Base-by-base conservation (phyloP, 2,797 vertebrate genomes). In the Delichon dasypus region DNA sequence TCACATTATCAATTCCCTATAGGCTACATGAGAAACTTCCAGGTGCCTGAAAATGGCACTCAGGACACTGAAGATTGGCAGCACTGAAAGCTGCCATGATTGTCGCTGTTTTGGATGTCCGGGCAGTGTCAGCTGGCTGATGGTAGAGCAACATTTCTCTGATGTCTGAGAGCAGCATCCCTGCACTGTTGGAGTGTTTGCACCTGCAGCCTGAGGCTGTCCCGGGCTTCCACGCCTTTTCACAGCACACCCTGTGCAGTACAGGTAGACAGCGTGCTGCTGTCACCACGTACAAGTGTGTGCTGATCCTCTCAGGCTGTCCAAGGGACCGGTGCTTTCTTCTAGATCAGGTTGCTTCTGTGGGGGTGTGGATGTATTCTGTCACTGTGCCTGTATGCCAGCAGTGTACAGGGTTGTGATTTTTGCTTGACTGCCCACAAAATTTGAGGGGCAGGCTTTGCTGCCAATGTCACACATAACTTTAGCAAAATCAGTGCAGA, bases 261-360 rank as follows among this genome's bases (percentile, higher is more conserved):
- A 8, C 11, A 26, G 32, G 12, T 23, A 15, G 62, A 26, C 36
- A 7, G 0, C 5, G 16, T 23, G 32, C 44, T 47, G 51, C 38
- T 0, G 0, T 51, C 13, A 45, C 48, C 20, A 4, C 0, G 0
- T 11, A 2, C 0, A 2, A 23, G 18, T 14, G 9, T 9, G 2
- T n/a, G 19, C 23, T 38, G 20, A 14, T 51, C 23, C 48, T 40
- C 25, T 71, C 18, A 6, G 19, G 5, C 27, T 44, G 18, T 44
- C 9, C 23, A 9, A 53, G 26, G 58, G 17, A 14, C 1, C 7
- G 7, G 36, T 76, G 76, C 3, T 23, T 48, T 71, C 47, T 50
- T 20, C 20, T 38, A 26, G 44, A 9, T 36, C 2, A 1, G 3
- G 4, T 38, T 68, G 20, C 36, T 67, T 83, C 26, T 58, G 10